Percentiles rank a stretch among this genome's conserved stretches.
These are phyloP conservation scores for Agonum fuliginosum DNA, from an alignment of 2,888 invertebrate species.

Conservation along the genomic window DNA sequence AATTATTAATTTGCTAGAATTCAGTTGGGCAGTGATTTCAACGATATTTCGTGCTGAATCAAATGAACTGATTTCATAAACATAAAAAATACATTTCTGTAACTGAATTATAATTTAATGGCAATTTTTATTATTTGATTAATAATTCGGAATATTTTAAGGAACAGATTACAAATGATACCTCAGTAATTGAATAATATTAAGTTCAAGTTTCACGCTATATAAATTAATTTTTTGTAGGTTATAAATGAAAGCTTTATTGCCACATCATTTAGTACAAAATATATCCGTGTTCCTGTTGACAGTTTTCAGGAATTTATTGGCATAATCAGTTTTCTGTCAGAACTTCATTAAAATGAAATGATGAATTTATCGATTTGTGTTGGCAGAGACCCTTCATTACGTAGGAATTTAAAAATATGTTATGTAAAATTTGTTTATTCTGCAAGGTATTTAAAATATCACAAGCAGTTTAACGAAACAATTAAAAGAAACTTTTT, in stretches of 20 bases:
- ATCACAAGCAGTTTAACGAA: too few relatives aligned
- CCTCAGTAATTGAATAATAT: too few relatives aligned
- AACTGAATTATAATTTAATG: not conserved
- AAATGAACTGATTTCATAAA: not conserved
- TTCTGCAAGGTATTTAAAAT: too few relatives aligned
- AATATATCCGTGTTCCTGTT: not conserved
- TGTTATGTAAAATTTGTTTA: not conserved
- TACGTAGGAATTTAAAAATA: not conserved
- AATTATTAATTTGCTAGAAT: not conserved
- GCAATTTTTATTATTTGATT: too few relatives aligned
- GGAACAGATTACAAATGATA: too few relatives aligned
- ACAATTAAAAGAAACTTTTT: not conserved
- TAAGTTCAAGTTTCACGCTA: too few relatives aligned
- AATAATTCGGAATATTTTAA: too few relatives aligned
- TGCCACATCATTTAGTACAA: not conserved
- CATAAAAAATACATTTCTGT: not conserved
- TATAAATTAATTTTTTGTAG: not conserved
- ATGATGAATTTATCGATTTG: constrained; percentile 25
- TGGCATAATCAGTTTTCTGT: constrained; percentile 27
- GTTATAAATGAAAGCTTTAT: not conserved
- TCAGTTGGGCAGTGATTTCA: not conserved
- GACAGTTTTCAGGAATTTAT: constrained; percentile 13
- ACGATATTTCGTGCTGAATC: not conserved
- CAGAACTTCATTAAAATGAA: constrained; percentile 31
- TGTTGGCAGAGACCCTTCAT: constrained; percentile 8